Evolutionary conservation across 2,113 vertebrate species (phyloP), one percentile per base, ranked within the genome.

Genomic region (Chloebia gouldiae): DNA sequence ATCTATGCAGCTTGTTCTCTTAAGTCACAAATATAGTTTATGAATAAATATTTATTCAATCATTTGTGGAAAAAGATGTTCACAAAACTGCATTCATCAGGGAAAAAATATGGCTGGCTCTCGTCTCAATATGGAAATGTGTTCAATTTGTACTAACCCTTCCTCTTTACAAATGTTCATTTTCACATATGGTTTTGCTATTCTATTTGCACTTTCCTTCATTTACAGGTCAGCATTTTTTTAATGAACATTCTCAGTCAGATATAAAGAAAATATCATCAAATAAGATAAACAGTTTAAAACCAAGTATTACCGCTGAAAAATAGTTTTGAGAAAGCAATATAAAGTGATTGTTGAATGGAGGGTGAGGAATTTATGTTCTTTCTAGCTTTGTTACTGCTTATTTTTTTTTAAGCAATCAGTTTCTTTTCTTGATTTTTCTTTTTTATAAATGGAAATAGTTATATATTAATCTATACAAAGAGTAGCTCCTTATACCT

Each of bases 41-140:
- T 81, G 76, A 83, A 81, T 88, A 96, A 94, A 90, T 94, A 96
- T 95, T 93, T 96, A 84, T 93, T 92, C 56, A 56, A 68, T 95
- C 72, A 68, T 93, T 92, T 91, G 69, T 90, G 86, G 63, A 47
- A 95, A 95, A 92, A 92, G 50, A 81, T 83, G 51, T 64, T 91
- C 69, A 78, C 60, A 60, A 90, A 88, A 81, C 39, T 70, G 42
- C 44, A 75, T 81, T 92, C 30, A 90, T 88, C 80, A 60, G 56
- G 23, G 64, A 60, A 88, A 68, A 88, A 88, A 37, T 84, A 78
- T 47, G 56, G 4, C 47, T 91, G 40, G 23, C 88, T 73, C 47
- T 88, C 18, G 12, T 92, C 59, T 92, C 64, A 82, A 31, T 90
- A 88, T 75, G 79, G 68, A 96, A 96, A 91, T 93, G 31, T 69